Base-by-base conservation (phyloP, 2,113 vertebrate species). In the Tinamus guttatus region DNA sequence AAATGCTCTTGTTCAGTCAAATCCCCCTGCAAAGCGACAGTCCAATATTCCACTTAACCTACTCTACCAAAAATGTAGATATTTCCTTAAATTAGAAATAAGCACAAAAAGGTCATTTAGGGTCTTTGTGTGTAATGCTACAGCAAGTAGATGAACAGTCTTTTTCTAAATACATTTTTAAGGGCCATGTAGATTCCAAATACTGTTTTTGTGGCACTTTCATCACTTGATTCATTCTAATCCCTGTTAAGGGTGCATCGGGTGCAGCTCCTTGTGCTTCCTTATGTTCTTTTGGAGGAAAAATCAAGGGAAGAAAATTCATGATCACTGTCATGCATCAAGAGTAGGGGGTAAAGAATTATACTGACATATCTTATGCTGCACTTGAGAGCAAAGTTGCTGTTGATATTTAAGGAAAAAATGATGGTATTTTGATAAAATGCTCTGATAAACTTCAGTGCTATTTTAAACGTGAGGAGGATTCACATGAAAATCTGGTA, bases 331-430 rank as follows among this genome's bases (percentile, higher is more conserved):
- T 24, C 73, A 89, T 11, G 16, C 24, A 52, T 41, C 54, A 71
- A 86, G 36, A 17, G 36, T 67, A 49, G 62, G 7, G 3, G 8
- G 24, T 49, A 51, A 90, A 92, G 83, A 85, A 91, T 92, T 75
- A 78, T 58, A 41, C 21, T 88, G 75, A 59, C 64, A 45, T 81
- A 68, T 92, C 94, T 97, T 49, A 93, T 15, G 18, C 95, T 45
- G 47, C 41, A 18, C 70, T 82, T 90, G 87, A 94, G 77, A 91
- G 22, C 59, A 93, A 88, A 94, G 67, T 89, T 92, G 64, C 65
- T 77, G 40, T 36, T 94, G 90, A 92, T 77, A 95, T 94, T 36
- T 73, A 68, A 84, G 19, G 93, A 87, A 69, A 69, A 96, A 85
- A 21, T 20, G 54, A 56, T 28, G 45, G 25, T 20, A 24, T 87